These are phyloP conservation scores for Chaetodon trifascialis DNA, from an alignment of 2,113 vertebrate species.

Conservation along the genomic window DNA sequence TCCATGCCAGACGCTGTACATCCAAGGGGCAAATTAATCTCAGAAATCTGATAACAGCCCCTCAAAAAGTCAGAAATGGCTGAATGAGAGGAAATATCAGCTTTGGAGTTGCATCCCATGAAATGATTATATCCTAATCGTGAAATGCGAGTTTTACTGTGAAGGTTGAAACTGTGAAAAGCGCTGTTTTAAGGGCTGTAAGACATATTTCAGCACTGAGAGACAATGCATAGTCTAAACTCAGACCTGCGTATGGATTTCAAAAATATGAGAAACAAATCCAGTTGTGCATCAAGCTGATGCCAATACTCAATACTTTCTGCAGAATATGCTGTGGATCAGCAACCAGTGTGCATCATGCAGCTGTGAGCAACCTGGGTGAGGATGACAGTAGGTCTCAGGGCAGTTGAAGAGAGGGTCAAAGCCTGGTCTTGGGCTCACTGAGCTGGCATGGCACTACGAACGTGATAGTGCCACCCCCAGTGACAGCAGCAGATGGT, in stretches of 20 bases:
- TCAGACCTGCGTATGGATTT: not conserved
- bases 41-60: conserved; percentile 62
- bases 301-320: not conserved
- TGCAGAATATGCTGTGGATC: not conserved
- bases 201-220: too few species aligned
- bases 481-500: conserved; percentile 78
- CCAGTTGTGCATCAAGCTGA: not conserved
- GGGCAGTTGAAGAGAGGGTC: conserved; percentile 2
- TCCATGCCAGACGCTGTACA: conserved; percentile 44
- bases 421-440: conserved; percentile 25
- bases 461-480: conserved; percentile 49
- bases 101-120: conserved; percentile 30
- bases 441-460: conserved; percentile 39
- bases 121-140: conserved; percentile 30
- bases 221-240: not conserved
- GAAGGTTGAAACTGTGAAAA: conserved; percentile 16
- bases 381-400: conserved; percentile 12
- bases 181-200: not conserved
- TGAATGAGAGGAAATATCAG: conserved; percentile 39
- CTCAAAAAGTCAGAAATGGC: conserved; percentile 46
- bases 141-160: conserved; percentile 25
- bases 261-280: not conserved
- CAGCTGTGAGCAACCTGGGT: conserved; percentile 28
- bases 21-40: conserved; percentile 63
- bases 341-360: conserved; percentile 10